Evolutionary conservation across 2,888 invertebrate genomes (phyloP).

Genomic region (Morpho deidamia): DNA sequence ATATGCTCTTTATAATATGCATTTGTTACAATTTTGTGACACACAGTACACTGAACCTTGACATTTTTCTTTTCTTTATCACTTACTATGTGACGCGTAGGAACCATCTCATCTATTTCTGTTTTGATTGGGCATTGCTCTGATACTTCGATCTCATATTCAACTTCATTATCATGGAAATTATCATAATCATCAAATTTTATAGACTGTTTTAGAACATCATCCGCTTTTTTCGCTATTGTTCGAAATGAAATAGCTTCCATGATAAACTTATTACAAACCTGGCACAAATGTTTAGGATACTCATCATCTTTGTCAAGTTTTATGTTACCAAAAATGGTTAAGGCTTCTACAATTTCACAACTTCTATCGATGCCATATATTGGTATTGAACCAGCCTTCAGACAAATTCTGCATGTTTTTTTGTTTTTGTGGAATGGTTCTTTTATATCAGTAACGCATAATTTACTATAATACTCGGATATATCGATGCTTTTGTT

Average conservation of each 20-base stretch:
- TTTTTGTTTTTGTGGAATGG: constrained; percentile 4
- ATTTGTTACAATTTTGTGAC: constrained; percentile 35
- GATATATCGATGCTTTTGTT: constrained; percentile 17
- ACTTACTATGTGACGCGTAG: background rate
- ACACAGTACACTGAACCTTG: constrained; percentile 38
- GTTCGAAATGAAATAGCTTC: constrained; percentile 47
- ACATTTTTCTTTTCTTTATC: constrained; percentile 20
- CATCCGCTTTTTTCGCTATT: constrained; percentile 42
- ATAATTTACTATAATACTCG: constrained; percentile 23
- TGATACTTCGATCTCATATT: constrained; percentile 20
- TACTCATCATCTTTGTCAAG: constrained; percentile 40
- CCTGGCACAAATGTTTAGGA: constrained; percentile 47
- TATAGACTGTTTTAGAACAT: constrained; percentile 37
- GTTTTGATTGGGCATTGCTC: background rate
- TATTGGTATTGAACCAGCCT: constrained; percentile 43
- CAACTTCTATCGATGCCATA: constrained; percentile 27
- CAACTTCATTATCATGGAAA: constrained; percentile 9
- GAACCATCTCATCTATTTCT: background rate
- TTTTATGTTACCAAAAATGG: constrained; percentile 39
- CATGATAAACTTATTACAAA: constrained; percentile 47
- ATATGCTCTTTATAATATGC: constrained; percentile 38
- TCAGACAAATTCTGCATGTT: constrained; percentile 52
- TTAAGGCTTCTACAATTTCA: constrained; percentile 43
- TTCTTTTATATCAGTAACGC: constrained; percentile 9
- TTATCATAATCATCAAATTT: constrained; percentile 19